These are phyloP conservation scores for Xylocampa areola DNA, from an alignment of 2,888 invertebrate genomes.

Conservation along the genomic window DNA sequence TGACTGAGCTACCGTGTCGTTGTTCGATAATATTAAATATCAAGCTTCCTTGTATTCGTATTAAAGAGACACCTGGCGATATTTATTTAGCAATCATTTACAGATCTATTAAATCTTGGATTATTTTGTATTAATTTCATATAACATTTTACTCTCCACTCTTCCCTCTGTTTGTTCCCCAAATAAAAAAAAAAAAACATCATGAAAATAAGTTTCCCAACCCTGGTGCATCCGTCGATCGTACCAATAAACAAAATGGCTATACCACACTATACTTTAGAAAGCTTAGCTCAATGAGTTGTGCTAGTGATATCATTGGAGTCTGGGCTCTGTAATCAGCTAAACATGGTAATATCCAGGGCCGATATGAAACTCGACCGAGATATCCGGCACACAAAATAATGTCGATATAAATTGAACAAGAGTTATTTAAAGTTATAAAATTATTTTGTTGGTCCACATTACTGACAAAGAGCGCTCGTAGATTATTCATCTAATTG, in stretches of 20 bases:
- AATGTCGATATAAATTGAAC: not conserved
- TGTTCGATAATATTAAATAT: too few species aligned
- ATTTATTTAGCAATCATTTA: too few species aligned
- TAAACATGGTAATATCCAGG: slow-evolving; percentile 11
- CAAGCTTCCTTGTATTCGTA: too few species aligned
- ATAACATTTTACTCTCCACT: too few species aligned
- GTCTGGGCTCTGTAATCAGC: slow-evolving; percentile 36
- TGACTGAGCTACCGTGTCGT: too few species aligned
- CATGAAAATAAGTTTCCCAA: not conserved
- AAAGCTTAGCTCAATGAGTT: slow-evolving; percentile 34
- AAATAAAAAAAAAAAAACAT: not conserved
- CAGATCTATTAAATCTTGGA: too few species aligned
- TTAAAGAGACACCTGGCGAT: too few species aligned
- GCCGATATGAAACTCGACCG: slow-evolving; percentile 27
- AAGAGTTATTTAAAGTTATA: not conserved
- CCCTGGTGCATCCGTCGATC: slow-evolving; percentile 15
- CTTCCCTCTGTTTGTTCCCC: too few species aligned
- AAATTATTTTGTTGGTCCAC: not conserved
- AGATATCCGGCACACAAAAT: not conserved
- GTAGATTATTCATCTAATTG: too few species aligned
- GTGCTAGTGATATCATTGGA: slow-evolving; percentile 15
- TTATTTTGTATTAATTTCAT: too few species aligned
- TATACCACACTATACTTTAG: slow-evolving; percentile 30
- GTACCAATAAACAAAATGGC: not conserved
- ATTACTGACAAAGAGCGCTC: too few species aligned